A percentile compares a stretch with the other conserved stretches of the same genome.
Conservation (phyloP, 2,797 vertebrate genomes). For the Pachyuromys duprasi region DNA sequence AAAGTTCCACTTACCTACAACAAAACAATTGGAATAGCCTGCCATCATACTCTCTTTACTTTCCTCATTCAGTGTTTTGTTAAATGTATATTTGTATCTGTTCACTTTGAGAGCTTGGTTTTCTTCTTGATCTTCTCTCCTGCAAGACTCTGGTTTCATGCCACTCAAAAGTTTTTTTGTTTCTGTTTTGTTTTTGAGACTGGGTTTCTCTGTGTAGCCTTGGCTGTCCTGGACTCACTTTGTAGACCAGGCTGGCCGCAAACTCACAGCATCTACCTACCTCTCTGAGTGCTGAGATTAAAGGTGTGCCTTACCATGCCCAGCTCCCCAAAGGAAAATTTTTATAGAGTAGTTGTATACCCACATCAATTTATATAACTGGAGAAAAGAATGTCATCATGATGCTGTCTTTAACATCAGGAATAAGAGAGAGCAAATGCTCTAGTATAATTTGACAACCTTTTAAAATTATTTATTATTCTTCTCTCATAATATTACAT, state of each 20-base stretch:
- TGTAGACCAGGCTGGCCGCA: too few species aligned
- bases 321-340: not conserved
- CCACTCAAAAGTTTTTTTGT: not conserved
- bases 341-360: not conserved
- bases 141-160: not conserved
- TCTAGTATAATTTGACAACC: not conserved
- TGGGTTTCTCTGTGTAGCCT: too few species aligned
- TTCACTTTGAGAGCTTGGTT: conserved; percentile 15
- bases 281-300: too few species aligned
- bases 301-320: too few species aligned
- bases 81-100: not conserved
- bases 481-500: not conserved
- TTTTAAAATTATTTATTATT: not conserved
- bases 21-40: not conserved
- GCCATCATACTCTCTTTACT: not conserved
- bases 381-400: not conserved
- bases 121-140: not conserved
- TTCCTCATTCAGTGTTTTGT: not conserved
- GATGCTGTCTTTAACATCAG: not conserved
- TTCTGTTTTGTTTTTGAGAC: too few species aligned
- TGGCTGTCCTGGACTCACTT: too few species aligned
- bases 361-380: not conserved
- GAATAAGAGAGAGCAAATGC: not conserved
- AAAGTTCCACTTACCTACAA: not conserved
- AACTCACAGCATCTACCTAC: too few species aligned